Conservation (phyloP, 1,140 invertebrate species). For the Drosophila serrata region DNA sequence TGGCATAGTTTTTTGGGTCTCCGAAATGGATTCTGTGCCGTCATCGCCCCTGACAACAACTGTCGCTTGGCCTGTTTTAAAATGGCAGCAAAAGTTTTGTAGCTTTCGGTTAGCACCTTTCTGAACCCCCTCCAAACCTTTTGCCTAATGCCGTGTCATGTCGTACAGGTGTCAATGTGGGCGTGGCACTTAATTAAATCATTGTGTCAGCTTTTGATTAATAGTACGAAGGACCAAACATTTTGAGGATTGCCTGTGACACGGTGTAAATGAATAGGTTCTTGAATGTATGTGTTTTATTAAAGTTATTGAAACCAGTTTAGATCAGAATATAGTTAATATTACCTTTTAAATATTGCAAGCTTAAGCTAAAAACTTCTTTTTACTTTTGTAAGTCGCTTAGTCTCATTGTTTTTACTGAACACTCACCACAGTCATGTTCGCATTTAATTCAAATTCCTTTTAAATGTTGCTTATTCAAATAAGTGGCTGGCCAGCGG, state of each 20-base stretch:
- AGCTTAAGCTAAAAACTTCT: background rate
- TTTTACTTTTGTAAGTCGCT: background rate
- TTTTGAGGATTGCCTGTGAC: slow-evolving; percentile 21
- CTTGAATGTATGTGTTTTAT: background rate
- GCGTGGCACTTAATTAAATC: slow-evolving; percentile 70
- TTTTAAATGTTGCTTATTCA: slow-evolving; percentile 31
- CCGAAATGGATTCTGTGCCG: slow-evolving; percentile 24
- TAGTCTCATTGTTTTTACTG: background rate
- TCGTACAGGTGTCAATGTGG: slow-evolving; percentile 62
- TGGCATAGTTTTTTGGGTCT: slow-evolving; percentile 69
- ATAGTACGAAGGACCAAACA: slow-evolving; percentile 19
- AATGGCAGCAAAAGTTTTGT: slow-evolving; percentile 37
- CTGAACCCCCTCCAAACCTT: too few relatives aligned
- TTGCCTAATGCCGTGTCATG: slow-evolving; percentile 12
- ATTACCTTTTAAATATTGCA: background rate
- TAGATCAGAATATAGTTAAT: background rate
- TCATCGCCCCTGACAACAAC: slow-evolving; percentile 51
- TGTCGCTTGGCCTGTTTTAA: slow-evolving; percentile 41
- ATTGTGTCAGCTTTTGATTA: slow-evolving; percentile 53
- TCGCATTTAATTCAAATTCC: slow-evolving; percentile 16
- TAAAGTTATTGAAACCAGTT: background rate
- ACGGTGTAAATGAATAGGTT: slow-evolving; percentile 4
- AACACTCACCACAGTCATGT: background rate
- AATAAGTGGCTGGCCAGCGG: slow-evolving; percentile 25
- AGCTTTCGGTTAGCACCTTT: slow-evolving; percentile 35